Base-by-base conservation (phyloP, 2,888 invertebrate species). In the Chrysolina oricalcia region DNA sequence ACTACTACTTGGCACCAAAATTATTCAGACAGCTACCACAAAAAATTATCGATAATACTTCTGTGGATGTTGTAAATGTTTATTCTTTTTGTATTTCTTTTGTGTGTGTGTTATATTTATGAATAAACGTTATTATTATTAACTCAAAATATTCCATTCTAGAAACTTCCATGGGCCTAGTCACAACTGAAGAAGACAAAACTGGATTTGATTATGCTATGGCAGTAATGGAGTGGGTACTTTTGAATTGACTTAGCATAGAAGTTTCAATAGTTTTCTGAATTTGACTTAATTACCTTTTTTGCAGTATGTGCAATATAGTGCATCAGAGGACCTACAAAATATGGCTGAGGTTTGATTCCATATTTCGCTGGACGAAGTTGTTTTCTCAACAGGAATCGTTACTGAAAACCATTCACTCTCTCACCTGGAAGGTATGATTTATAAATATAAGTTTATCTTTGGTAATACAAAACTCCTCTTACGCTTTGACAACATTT, bases 111-210 rank as follows among this genome's bases (percentile, higher is more conserved):
- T n/a, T n/a, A n/a, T n/a, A n/a, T n/a, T n/a, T n/a, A n/a, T n/a
- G n/a, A n/a, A n/a, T n/a, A n/a, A n/a, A n/a, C n/a, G n/a, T n/a
- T n/a, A n/a, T n/a, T n/a, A n/a, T n/a, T n/a, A n/a, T n/a, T n/a
- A n/a, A n/a, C n/a, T n/a, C n/a, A n/a, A n/a, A n/a, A n/a, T n/a
- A n/a, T n/a, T 48, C 67, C 70, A 48, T 75, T 81, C 19, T 77
- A 89, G 91, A 91, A 86, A 91, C 91, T 40, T 91, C 90, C 0
- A 91, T 91, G 91, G 91, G 91, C 13, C 88, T 91, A 6, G 89
- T 87, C 67, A 88, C 87, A 53, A 87, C 86, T 15, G 86, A 88
- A 2, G 89, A 90, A 73, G 88, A 90, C 70, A 89, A 89, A 69
- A 89, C 88, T 75, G 90, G 91, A 71, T 90, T 88, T 73, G 90